A percentile compares a stretch with the other conserved stretches of the same genome.
Conservation (phyloP, 2,797 vertebrate species). For the Enteromius argenteus region DNA sequence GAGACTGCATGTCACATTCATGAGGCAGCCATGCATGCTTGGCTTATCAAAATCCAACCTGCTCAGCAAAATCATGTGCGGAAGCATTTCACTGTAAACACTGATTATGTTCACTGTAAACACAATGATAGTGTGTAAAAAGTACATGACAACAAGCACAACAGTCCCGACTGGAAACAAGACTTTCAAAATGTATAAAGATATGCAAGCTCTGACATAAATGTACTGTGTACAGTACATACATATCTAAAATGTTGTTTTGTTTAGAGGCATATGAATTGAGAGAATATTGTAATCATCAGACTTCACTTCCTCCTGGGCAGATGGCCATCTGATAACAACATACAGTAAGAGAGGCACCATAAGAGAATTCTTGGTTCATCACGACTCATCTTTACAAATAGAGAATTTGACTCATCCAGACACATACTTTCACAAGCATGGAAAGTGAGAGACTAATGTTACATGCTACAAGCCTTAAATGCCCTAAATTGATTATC, state of each 20-base stretch:
- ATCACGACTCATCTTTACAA: background rate
- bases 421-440: background rate
- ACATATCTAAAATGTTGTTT: background rate
- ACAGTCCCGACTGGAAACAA: background rate
- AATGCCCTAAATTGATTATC: background rate
- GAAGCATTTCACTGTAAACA: background rate
- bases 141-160: background rate
- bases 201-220: background rate
- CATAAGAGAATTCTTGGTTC: background rate
- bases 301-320: conserved; percentile 13
- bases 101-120: background rate
- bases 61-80: background rate
- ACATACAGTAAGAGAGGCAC: background rate
- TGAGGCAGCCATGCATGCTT: background rate
- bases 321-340: conserved; percentile 36
- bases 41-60: conserved; percentile 4
- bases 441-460: conserved; percentile 16
- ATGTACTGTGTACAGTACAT: background rate
- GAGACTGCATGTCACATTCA: background rate
- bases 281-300: conserved; percentile 26
- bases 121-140: background rate
- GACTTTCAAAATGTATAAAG: background rate
- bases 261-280: background rate
- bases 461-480: background rate
- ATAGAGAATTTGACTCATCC: conserved; percentile 16